Base-by-base conservation (phyloP, 2,113 vertebrate genomes). In the Haemorhous mexicanus region DNA sequence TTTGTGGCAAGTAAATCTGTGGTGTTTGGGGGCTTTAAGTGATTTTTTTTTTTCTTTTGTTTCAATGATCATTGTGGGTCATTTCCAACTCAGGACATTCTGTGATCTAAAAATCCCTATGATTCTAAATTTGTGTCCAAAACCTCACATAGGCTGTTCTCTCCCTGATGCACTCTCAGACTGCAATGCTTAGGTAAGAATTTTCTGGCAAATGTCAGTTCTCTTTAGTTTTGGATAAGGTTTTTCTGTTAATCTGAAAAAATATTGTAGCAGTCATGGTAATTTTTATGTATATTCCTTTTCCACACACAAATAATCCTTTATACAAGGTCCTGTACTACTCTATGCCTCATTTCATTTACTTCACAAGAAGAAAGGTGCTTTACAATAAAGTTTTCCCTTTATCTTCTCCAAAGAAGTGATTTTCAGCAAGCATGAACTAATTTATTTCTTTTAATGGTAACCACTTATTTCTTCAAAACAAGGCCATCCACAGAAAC, bases 311-410 rank as follows among this genome's bases (percentile, higher is more conserved):
- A 72, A 78, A 47, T 82, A 93, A 94, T 63, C 41, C 14, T 81
- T 96, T 92, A 59, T 66, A 39, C 26, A 70, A 87, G 70, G 32
- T 87, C 39, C 43, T 96, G 37, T 90, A 89, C 90, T 85, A 33
- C 77, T 96, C 91, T 59, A 96, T 15, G 32, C 82, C 32, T 96
- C 90, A 94, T 92, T 96, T 96, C n/a, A 13, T 91, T 90, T 78
- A 86, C 92, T 95, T 97, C 56, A 91, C 27, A 24, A 78, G 41
- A 91, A 84, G 37, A 59, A 91, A 62, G 13, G 46, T 80, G 18
- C n/a, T 95, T 72, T 75, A 46, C 20, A 64, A 78, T 53, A 69
- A 81, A 69, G 26, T 43, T 90, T 82, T 62, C 41, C 37, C 27
- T 50, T 77, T n/a, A 52, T 56, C 24, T 22, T 80, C 44, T 80